Evolutionary conservation across 2,113 vertebrate genomes (phyloP).

Genomic region (Ciconia stormi): DNA sequence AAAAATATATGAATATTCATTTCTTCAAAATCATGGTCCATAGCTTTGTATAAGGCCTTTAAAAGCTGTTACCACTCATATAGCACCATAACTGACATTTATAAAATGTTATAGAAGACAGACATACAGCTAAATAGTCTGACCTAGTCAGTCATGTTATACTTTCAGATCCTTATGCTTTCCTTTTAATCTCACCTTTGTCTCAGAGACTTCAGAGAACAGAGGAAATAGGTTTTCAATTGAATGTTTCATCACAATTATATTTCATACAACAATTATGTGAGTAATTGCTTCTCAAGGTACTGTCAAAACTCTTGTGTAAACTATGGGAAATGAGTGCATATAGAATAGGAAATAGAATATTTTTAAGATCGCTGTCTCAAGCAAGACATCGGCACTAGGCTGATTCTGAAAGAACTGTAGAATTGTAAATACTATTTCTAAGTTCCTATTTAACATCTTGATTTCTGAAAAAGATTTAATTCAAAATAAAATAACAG

Average conservation of each 20-base stretch:
- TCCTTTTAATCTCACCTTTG: background rate
- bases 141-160: background rate
- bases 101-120: background rate
- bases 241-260: background rate
- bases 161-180: background rate
- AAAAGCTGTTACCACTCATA: background rate
- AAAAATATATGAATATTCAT: background rate
- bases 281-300: background rate
- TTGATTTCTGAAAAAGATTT: background rate
- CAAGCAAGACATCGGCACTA: background rate
- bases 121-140: background rate
- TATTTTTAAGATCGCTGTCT: background rate
- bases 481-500: conserved; percentile 12
- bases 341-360: background rate
- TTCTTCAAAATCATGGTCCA: background rate
- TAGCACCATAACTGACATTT: background rate
- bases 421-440: conserved; percentile 3
- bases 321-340: background rate
- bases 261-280: background rate
- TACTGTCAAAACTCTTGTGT: background rate
- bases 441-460: background rate
- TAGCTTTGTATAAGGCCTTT: background rate
- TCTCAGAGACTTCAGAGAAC: background rate
- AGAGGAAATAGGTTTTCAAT: background rate
- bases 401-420: background rate